Conservation (phyloP, 2,888 invertebrate genomes). For the Dryadula phaetusa region DNA sequence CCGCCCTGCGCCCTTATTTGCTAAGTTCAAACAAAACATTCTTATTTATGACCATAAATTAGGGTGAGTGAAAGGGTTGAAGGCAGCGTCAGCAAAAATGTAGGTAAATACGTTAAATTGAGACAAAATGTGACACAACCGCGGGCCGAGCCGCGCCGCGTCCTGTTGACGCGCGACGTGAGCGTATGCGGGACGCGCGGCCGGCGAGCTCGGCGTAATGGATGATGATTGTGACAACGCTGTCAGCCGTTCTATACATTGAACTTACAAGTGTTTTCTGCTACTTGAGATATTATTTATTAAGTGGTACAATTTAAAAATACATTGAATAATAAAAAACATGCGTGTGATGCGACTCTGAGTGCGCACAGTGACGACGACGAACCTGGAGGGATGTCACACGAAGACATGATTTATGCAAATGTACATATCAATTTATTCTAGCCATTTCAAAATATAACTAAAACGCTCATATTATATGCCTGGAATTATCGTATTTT, state of each 20-base stretch:
- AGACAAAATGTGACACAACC: conserved; percentile 22
- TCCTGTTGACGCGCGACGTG: neutral
- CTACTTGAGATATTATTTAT: too few species aligned
- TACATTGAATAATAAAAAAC: too few species aligned
- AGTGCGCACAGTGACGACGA: too few species aligned
- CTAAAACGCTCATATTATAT: too few species aligned
- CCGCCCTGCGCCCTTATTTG: conserved; percentile 25
- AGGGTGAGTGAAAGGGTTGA: conserved; percentile 28
- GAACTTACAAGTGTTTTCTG: too few species aligned
- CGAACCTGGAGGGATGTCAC: too few species aligned
- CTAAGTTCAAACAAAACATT: conserved; percentile 28
- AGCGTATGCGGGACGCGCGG: too few species aligned
- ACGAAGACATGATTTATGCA: too few species aligned
- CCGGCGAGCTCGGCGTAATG: neutral
- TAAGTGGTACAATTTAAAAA: conserved; percentile 6
- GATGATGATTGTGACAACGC: neutral
- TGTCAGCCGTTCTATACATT: neutral
- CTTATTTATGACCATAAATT: conserved; percentile 28
- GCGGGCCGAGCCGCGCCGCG: neutral
- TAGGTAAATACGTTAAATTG: conserved; percentile 29
- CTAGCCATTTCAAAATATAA: too few species aligned
- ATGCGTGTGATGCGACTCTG: too few species aligned
- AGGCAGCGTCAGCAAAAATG: conserved; percentile 31
- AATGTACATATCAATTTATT: too few species aligned
- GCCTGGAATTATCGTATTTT: too few species aligned